phyloP scores from a whole-genome alignment of 1,140 invertebrate species.

The Euura saliciscinereae region DNA sequence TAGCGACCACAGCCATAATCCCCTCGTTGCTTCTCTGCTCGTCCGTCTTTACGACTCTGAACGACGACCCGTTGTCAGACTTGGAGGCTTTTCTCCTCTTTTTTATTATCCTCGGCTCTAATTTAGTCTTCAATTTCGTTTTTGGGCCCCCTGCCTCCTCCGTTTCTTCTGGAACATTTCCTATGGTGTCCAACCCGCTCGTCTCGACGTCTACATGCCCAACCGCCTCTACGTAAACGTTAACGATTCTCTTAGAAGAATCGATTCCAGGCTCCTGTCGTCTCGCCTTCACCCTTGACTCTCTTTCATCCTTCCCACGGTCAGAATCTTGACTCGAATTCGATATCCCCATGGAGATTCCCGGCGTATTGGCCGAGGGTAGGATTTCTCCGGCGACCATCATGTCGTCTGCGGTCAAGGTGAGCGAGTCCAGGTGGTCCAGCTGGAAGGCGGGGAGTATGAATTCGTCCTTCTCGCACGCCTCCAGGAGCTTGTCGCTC shows the following conservation, averaged over 20 bases:
- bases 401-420: constrained; percentile 45
- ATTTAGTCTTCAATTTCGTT: constrained; percentile 14
- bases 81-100: constrained; percentile 27
- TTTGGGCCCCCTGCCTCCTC: constrained; percentile 20
- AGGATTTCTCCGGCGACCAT: constrained; percentile 48
- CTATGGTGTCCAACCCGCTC: neutral
- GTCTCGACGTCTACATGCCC: neutral
- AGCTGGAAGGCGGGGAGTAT: constrained; percentile 51
- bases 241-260: neutral
- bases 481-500: constrained; percentile 43
- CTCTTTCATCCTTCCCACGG: neutral
- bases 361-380: constrained; percentile 31
- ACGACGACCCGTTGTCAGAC: constrained; percentile 17
- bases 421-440: constrained; percentile 48
- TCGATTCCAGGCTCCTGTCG: neutral
- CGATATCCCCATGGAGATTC: constrained; percentile 9
- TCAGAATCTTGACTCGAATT: neutral
- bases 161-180: neutral
- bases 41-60: constrained; percentile 14
- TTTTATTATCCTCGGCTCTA: constrained; percentile 36
- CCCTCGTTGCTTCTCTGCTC: constrained; percentile 30
- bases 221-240: neutral
- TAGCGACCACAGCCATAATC: constrained; percentile 53
- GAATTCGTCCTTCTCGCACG: constrained; percentile 45
- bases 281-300: neutral